Conservation (phyloP, 2,888 invertebrate genomes). For the Caenorhabditis sp. region DNA sequence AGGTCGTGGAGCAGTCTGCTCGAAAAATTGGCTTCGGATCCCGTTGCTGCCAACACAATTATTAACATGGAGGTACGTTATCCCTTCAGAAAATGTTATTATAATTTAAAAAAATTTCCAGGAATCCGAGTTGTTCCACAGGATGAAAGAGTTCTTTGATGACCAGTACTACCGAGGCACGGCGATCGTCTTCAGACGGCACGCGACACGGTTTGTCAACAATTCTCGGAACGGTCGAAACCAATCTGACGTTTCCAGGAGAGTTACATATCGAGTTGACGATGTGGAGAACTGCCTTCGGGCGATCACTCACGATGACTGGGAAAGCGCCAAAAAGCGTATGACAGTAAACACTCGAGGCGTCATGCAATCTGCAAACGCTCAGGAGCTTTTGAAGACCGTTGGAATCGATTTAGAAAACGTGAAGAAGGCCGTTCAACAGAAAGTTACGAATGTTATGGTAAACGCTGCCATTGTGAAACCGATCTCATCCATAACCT, state of each 20-base stretch:
- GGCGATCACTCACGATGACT: slow-evolving; percentile 25
- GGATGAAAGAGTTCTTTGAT: slow-evolving; percentile 46
- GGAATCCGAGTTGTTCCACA: slow-evolving; percentile 30
- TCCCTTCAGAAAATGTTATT: neutral
- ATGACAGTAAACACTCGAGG: neutral
- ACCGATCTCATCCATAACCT: neutral
- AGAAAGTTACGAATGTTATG: slow-evolving; percentile 41
- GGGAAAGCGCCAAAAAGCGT: slow-evolving; percentile 22
- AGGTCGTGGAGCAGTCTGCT: slow-evolving; percentile 23
- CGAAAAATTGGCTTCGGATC: slow-evolving; percentile 38
- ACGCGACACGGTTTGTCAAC: slow-evolving; percentile 1
- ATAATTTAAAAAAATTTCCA: slow-evolving; percentile 11
- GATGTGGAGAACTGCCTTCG: slow-evolving; percentile 36
- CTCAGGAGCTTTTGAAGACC: slow-evolving; percentile 12
- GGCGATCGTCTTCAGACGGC: slow-evolving; percentile 12
- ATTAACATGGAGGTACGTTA: slow-evolving; percentile 47
- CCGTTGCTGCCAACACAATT: slow-evolving; percentile 3
- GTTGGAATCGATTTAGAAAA: slow-evolving; percentile 39
- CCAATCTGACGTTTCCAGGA: neutral
- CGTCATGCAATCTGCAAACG: neutral
- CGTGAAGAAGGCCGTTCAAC: slow-evolving; percentile 22
- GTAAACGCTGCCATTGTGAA: slow-evolving; percentile 11
- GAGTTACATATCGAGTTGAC: slow-evolving; percentile 29
- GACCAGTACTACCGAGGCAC: slow-evolving; percentile 13
- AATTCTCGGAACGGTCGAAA: neutral